Conservation (phyloP, 2,888 invertebrate genomes). For the Lasioglossum calceatum region DNA sequence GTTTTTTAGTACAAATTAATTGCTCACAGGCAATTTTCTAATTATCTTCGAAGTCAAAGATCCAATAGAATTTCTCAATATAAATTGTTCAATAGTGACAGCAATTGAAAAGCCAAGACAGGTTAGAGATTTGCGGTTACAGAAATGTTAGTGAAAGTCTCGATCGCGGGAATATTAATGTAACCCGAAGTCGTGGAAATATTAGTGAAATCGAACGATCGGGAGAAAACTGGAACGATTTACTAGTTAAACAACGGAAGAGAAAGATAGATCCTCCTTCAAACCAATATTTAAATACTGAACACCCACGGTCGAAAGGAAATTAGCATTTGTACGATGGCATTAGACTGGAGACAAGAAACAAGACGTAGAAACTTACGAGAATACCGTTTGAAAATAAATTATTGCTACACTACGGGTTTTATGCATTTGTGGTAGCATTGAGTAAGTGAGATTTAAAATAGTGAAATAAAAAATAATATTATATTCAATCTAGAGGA, state of each 20-base stretch:
- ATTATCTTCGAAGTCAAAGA: neutral
- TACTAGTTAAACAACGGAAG: neutral
- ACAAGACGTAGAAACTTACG: neutral
- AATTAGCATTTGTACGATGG: neutral
- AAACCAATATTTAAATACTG: neutral
- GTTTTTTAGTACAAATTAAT: too few species aligned
- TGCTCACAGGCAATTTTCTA: neutral
- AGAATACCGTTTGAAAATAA: neutral
- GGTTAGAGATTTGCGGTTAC: neutral
- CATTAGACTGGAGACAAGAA: neutral
- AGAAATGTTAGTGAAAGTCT: conserved; percentile 1
- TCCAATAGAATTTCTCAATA: neutral
- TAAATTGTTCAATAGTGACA: too few species aligned
- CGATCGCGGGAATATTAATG: conserved; percentile 1
- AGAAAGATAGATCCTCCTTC: neutral
- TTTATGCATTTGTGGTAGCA: neutral
- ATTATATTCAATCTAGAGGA: neutral
- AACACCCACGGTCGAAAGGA: neutral
- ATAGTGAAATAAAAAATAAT: neutral
- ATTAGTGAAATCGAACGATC: conserved; percentile 10
- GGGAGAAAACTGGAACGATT: conserved; percentile 2
- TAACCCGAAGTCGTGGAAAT: neutral
- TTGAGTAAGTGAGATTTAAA: neutral
- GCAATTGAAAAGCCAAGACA: neutral
- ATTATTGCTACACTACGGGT: neutral